Evolutionary conservation across 2,888 invertebrate species (phyloP).

Genomic region (Hedychridium roseum): DNA sequence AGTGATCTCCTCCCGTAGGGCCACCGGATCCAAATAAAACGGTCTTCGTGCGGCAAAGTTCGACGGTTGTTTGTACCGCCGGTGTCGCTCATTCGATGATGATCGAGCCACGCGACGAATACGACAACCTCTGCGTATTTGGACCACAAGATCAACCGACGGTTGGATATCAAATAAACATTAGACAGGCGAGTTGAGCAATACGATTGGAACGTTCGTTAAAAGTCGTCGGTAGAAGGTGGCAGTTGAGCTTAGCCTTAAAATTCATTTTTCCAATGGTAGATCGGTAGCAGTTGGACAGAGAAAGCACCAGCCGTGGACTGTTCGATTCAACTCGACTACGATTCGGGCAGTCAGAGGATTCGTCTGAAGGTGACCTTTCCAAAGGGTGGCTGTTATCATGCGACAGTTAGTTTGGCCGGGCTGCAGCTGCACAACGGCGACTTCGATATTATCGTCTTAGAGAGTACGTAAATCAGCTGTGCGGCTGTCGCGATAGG

Average conservation of each 20-base stretch:
- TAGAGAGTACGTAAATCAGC: conserved; percentile 72
- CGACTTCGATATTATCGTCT: conserved; percentile 90
- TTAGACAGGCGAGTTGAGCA: conserved; percentile 57
- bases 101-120: conserved; percentile 91
- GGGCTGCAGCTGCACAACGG: conserved; percentile 84
- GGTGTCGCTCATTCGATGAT: conserved; percentile 79
- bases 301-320: conserved; percentile 68
- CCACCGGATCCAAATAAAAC: conserved; percentile 85
- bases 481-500: too few species aligned
- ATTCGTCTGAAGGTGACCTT: conserved; percentile 81
- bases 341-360: conserved; percentile 81
- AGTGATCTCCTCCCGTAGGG: conserved; percentile 64
- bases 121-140: conserved; percentile 83
- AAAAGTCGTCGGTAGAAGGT: too few species aligned
- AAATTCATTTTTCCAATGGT: conserved; percentile 23
- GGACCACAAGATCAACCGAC: conserved; percentile 70
- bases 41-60: conserved; percentile 82
- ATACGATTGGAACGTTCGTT: too few species aligned
- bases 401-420: conserved; percentile 80
- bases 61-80: conserved; percentile 84
- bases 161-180: conserved; percentile 65
- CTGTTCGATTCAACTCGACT: conserved; percentile 70
- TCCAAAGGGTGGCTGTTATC: conserved; percentile 81
- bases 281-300: conserved; percentile 72
- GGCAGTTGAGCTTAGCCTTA: neutral